Percentiles rank a stretch among this genome's conserved stretches.
These are phyloP conservation scores for Pyrocephalus nanus DNA, from an alignment of 2,797 vertebrate genomes.

Conservation along the genomic window DNA sequence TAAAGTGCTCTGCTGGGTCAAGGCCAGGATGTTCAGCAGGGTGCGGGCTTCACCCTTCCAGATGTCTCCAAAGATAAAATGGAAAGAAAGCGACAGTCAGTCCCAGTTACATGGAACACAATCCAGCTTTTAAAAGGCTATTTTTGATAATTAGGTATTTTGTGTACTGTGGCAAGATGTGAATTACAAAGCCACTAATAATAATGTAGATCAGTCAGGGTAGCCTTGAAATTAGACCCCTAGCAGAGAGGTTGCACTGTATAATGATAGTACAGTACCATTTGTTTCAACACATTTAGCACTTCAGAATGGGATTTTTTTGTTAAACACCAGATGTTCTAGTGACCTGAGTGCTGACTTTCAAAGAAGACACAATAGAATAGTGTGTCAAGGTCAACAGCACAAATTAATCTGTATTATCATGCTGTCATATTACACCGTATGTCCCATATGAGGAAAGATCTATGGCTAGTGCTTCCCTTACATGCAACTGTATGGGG, in stretches of 20 bases:
- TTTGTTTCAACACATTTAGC: conserved; percentile 66
- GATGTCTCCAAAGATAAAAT: conserved; percentile 1
- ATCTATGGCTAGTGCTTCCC: conserved; percentile 40
- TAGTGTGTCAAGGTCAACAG: conserved; percentile 78
- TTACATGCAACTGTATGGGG: background rate
- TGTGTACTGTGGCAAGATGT: conserved; percentile 31
- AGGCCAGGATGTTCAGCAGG: background rate
- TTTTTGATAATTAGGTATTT: conserved; percentile 48
- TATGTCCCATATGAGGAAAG: conserved; percentile 76
- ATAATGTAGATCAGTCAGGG: conserved; percentile 37
- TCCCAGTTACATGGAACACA: background rate
- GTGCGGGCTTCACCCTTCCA: background rate
- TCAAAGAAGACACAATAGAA: conserved; percentile 73
- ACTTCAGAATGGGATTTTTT: conserved; percentile 42
- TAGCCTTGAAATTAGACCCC: conserved; percentile 60
- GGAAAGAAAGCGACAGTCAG: background rate
- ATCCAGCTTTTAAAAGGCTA: conserved; percentile 5
- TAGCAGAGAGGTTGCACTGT: conserved; percentile 36
- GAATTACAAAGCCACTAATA: conserved; percentile 31
- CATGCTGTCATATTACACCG: conserved; percentile 76
- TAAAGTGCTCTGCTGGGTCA: background rate
- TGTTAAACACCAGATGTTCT: conserved; percentile 37
- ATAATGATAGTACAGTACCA: conserved; percentile 25
- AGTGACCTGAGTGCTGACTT: conserved; percentile 40
- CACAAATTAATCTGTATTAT: conserved; percentile 82